Conservation (phyloP, 2,888 invertebrate species). For the Tiliacea citrago region DNA sequence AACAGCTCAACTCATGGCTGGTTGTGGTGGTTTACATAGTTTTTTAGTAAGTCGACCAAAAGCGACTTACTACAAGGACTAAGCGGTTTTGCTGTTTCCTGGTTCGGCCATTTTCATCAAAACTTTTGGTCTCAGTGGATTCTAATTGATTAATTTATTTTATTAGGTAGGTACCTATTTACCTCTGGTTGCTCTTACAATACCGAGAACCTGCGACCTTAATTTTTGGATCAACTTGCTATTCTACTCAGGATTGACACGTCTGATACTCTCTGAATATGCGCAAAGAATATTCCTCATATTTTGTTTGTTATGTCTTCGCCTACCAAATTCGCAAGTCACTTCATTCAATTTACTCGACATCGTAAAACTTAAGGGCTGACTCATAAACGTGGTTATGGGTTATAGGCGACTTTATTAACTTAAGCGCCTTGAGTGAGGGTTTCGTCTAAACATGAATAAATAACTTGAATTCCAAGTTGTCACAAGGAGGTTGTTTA, state of each 20-base stretch:
- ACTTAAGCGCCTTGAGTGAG: constrained; percentile 61
- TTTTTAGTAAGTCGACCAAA: not conserved
- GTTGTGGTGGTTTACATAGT: constrained; percentile 3
- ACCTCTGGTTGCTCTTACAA: not conserved
- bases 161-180: too few species aligned
- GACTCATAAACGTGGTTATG: constrained; percentile 76
- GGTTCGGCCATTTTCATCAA: not conserved
- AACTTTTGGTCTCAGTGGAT: not conserved
- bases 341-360: constrained; percentile 62
- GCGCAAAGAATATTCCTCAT: not conserved
- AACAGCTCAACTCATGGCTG: not conserved
- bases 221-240: not conserved
- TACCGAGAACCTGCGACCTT: not conserved
- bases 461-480: constrained; percentile 46
- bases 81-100: not conserved
- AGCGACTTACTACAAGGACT: not conserved
- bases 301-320: constrained; percentile 32
- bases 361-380: constrained; percentile 76
- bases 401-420: constrained; percentile 74
- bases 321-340: constrained; percentile 49
- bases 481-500: constrained; percentile 20
- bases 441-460: constrained; percentile 54
- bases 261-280: not conserved
- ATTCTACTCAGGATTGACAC: too few species aligned
- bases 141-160: not conserved